A percentile compares a stretch with the other conserved stretches of the same genome.
Evolutionary conservation across 1,140 invertebrate genomes (phyloP).

Genomic region (Drosophila nikananu): DNA sequence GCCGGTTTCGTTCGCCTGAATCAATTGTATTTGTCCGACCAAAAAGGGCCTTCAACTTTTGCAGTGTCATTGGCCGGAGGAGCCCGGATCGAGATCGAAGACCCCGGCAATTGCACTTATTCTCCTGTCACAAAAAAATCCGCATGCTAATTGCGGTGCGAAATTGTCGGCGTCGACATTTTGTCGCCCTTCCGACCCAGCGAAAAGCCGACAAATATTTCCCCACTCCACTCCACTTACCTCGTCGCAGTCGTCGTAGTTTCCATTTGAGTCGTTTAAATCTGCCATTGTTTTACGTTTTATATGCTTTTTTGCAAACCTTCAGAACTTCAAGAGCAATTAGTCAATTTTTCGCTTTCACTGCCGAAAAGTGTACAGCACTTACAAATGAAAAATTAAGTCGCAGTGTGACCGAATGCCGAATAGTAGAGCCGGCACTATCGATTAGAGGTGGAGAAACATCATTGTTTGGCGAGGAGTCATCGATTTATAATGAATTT

Average conservation of each 20-base stretch:
- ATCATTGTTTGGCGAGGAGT: no score
- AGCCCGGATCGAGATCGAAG: slow-evolving; percentile 7
- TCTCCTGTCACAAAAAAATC: neutral
- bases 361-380: slow-evolving; percentile 36
- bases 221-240: slow-evolving; percentile 44
- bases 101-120: neutral
- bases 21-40: neutral
- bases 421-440: neutral
- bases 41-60: slow-evolving; percentile 13
- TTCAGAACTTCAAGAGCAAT: slow-evolving; percentile 17
- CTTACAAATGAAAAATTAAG: slow-evolving; percentile 20
- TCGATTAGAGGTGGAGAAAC: neutral
- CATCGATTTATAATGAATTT: no score
- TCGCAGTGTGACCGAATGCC: slow-evolving; percentile 2
- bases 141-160: slow-evolving; percentile 13
- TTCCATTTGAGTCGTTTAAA: slow-evolving; percentile 74
- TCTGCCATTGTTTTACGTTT: slow-evolving; percentile 57
- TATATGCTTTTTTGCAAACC: neutral
- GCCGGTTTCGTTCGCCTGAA: slow-evolving; percentile 20
- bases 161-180: slow-evolving; percentile 49
- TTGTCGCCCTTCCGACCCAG: slow-evolving; percentile 5
- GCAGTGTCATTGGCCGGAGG: slow-evolving; percentile 28
- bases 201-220: slow-evolving; percentile 3
- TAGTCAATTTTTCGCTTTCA: slow-evolving; percentile 12
- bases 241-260: slow-evolving; percentile 80